Base-by-base conservation (phyloP, 2,113 vertebrate species). In the Cacatua alba region DNA sequence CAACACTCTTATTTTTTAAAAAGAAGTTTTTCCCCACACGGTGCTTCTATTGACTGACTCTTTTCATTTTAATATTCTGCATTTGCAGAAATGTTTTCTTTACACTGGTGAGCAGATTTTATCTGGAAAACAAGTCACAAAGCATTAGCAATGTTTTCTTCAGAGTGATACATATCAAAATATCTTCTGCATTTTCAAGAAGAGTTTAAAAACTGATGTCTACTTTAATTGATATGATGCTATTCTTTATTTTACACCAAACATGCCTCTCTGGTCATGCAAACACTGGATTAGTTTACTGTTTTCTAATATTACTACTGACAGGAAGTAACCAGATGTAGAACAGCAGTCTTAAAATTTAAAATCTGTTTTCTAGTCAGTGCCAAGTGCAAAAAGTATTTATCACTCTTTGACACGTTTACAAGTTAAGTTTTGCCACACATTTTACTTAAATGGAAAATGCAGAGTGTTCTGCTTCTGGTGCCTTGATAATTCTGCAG, bases 361-460 rank as follows among this genome's bases (percentile, higher is more conserved):
- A 64, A 91, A 95, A 82, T 41, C 65, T 79, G 5, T 90, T 91
- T 48, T 87, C 39, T 49, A 23, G 13, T 80, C 63, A 77, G 15
- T 65, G 25, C 14, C 63, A 92, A 87, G 17, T 28, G 49, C 46
- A 59, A 90, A 90, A 91, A 67, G 13, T 87, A 79, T 65, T 72
- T 70, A 80, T 74, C 52, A 51, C 11, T n/a, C 4, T 88, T 35
- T 68, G 74, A 89, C 35, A 33, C 49, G 91, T 83, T 82, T 62
- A 76, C 52, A 84, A 82, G 52, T 65, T 65, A 52, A 88, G 41
- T 76, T 89, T 94, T 89, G 67, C 44, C 57, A 59, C 9, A 59
- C 2, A 69, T 72, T 85, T 86, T 91, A 62, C 53, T 91, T 87
- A 85, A 90, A 95, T 69, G 41, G 89, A 95, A 89, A 92, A 85